These are phyloP conservation scores for Heliconius erato DNA, from an alignment of 2,888 invertebrate genomes.

Conservation along the genomic window DNA sequence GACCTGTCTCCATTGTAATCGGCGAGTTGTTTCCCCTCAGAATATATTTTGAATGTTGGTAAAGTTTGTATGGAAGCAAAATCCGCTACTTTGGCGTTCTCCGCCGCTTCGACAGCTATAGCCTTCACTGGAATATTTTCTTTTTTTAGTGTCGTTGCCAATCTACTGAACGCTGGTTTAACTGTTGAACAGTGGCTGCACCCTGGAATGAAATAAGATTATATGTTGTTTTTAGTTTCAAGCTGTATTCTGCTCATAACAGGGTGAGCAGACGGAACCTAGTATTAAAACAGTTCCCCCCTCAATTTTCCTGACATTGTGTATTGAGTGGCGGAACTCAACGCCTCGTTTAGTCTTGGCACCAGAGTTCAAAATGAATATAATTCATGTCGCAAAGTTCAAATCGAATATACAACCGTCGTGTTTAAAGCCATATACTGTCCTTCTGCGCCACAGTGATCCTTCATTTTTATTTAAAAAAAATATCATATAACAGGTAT, in stretches of 20 bases:
- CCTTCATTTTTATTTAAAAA: too few relatives aligned
- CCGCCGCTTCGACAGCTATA: conserved; percentile 89
- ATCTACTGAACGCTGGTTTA: conserved; percentile 88
- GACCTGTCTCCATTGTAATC: conserved; percentile 87
- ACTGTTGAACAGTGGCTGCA: conserved; percentile 89
- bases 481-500: too few relatives aligned
- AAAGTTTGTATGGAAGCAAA: conserved; percentile 87
- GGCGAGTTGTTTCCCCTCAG: conserved; percentile 79
- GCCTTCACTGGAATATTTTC: conserved; percentile 73
- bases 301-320: too few relatives aligned
- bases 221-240: neutral
- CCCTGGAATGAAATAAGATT: conserved; percentile 80
- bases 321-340: too few relatives aligned
- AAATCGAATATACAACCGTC: too few relatives aligned
- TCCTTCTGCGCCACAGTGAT: too few relatives aligned
- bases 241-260: neutral
- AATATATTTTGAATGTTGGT: conserved; percentile 89
- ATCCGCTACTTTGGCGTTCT: conserved; percentile 86
- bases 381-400: too few relatives aligned
- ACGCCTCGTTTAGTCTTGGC: too few relatives aligned
- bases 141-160: conserved; percentile 80
- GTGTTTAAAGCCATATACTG: too few relatives aligned
- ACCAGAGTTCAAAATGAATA: too few relatives aligned
- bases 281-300: too few relatives aligned
- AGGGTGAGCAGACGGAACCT: neutral